Base-by-base conservation (phyloP, 2,797 vertebrate species). In the Thamnophis elegans region DNA sequence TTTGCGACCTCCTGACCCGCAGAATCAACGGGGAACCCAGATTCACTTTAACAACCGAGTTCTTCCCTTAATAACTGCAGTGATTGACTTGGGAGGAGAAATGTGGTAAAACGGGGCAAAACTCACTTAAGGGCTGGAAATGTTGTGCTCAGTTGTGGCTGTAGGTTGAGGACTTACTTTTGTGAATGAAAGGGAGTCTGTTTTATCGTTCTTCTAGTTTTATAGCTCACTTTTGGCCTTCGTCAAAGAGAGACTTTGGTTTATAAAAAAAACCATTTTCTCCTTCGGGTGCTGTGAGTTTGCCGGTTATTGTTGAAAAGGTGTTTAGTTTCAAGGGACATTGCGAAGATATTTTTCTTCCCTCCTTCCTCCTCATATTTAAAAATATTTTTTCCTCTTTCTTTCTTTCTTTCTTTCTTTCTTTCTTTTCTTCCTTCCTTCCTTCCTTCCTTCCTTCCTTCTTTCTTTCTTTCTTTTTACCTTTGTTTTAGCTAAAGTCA, bases 151-250 rank as follows among this genome's bases (percentile, higher is more conserved):
- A 1, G 1, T 26, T 62, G 26, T 62, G 60, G 26, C 28, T 1
- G 22, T 28, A 28, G 28, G 11, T 12, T 25, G 58, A 59, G 58
- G 58, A 22, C 6, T 59, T 28, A 28, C 25, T 3, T 62, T 10
- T 12, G 26, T 94, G 90, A 93, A 68, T 55, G 0, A 26, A 82
- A 87, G 16, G 32, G 60, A 78, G 86, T 85, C 90, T 95, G 86
- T 93, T 95, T 96, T 95, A 92, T 95, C 89, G 94, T 11, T 90
- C 54, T 54, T 62, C 60, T 55, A 85, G 88, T 91, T 4, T 94
- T 92, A 94, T 14, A 93, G 89, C 14, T 22, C 68, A 42, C 91
- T 96, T 94, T 87, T 42, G 9, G 0, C 0, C 32, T 95, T 93
- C 90, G 60, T 94, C 95, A 94, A 90, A n/a, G 36, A 16, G 54